These are phyloP conservation scores for Xenops minutus DNA, from an alignment of 2,797 vertebrate genomes.

Conservation along the genomic window DNA sequence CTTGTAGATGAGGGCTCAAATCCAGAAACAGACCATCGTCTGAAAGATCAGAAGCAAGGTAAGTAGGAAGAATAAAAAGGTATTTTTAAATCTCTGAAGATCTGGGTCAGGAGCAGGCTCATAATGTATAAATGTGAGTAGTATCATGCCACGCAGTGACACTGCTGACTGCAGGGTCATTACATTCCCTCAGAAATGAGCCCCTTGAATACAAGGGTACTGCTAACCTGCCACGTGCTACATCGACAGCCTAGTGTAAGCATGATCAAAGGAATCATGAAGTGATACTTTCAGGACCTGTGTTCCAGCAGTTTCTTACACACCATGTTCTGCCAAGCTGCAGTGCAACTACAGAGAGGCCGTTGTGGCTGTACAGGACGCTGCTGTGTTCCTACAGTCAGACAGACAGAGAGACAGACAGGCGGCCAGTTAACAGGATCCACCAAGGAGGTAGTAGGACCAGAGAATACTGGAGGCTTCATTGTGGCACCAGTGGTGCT, in stretches of 20 bases:
- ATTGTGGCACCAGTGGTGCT: rapidly evolving
- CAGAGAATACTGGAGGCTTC: neutral
- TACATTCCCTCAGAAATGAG: neutral
- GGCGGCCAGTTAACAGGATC: neutral
- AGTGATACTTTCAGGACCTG: neutral
- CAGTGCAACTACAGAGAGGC: neutral
- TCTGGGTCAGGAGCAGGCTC: neutral
- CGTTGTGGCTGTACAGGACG: neutral
- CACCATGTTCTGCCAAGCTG: rapidly evolving
- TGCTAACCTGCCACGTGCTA: neutral
- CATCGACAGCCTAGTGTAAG: neutral
- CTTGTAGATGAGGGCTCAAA: neutral
- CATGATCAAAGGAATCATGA: rapidly evolving
- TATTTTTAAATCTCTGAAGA: neutral
- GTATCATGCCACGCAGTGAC: too few relatives aligned
- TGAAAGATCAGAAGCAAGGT: neutral
- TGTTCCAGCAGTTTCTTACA: neutral
- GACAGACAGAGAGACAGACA: neutral
- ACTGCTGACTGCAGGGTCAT: neutral
- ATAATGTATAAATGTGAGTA: neutral
- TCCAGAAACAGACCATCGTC: neutral
- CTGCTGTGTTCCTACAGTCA: neutral
- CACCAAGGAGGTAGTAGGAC: neutral
- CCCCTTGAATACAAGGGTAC: neutral
- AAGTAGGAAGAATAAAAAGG: neutral